Percentiles rank a stretch among this genome's conserved stretches.
Conservation (phyloP, 2,888 invertebrate species). For the Dyspetes luteomarginatus region DNA sequence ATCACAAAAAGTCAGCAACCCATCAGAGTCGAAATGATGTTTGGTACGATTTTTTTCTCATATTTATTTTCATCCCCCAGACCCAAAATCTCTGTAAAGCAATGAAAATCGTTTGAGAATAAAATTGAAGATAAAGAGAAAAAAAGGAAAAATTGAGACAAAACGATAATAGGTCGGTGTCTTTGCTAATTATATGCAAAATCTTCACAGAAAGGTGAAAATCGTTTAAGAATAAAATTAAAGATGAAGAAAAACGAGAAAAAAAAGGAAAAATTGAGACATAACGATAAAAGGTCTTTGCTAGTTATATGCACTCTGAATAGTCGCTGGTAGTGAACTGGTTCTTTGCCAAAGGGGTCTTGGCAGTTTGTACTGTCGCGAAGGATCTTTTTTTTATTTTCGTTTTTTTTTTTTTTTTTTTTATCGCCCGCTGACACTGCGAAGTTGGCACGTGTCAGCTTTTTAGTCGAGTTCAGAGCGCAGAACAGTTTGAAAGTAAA, state of each 20-base stretch:
- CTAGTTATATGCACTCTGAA: conserved; percentile 21
- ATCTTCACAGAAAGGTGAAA: background rate
- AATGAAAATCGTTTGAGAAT: background rate
- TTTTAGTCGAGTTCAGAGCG: background rate
- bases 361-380: conserved; percentile 63
- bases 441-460: conserved; percentile 66
- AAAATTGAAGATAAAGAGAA: background rate
- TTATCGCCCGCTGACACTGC: conserved; percentile 46
- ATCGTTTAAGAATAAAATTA: background rate
- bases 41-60: conserved; percentile 72
- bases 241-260: too few species aligned
- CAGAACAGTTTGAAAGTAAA: background rate
- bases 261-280: conserved; percentile 46
- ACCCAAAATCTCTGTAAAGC: too few species aligned
- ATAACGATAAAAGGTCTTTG: conserved; percentile 67
- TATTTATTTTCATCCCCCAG: too few species aligned
- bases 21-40: conserved; percentile 75
- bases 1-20: conserved; percentile 63
- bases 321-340: conserved; percentile 60
- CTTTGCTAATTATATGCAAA: conserved; percentile 50
- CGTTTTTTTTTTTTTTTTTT: conserved; percentile 36
- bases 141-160: background rate
- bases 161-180: too few species aligned
- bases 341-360: conserved; percentile 69
- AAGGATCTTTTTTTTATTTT: conserved; percentile 48